Evolutionary conservation across 2,888 invertebrate species (phyloP).

Genomic region (Drepanosiphum platanoidis): DNA sequence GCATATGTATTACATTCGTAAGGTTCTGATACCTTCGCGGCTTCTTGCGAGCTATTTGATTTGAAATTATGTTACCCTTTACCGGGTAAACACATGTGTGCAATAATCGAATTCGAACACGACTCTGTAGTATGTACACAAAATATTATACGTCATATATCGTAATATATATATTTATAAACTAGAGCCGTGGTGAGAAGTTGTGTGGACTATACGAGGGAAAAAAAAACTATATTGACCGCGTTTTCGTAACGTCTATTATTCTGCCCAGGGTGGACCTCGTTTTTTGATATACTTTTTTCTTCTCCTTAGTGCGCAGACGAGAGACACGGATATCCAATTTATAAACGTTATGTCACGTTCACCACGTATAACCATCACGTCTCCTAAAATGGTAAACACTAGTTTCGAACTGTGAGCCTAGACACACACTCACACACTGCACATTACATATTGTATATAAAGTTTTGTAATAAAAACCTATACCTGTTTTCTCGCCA

Average conservation of each 20-base stretch:
- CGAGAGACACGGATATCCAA: slow-evolving; percentile 13
- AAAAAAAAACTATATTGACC: not conserved
- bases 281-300: not conserved
- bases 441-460: too few species aligned
- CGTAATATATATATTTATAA: too few species aligned
- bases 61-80: too few species aligned
- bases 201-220: not conserved
- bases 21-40: too few species aligned
- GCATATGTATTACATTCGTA: too few species aligned
- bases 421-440: slow-evolving; percentile 4
- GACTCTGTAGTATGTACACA: not conserved
- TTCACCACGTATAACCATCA: slow-evolving; percentile 44
- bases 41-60: too few species aligned
- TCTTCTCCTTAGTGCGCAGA: not conserved
- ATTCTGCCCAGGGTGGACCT: not conserved
- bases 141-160: not conserved
- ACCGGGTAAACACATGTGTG: too few species aligned
- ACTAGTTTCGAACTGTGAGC: slow-evolving; percentile 28
- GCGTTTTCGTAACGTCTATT: slow-evolving; percentile 20
- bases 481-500: slow-evolving; percentile 37
- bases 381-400: slow-evolving; percentile 52
- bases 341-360: slow-evolving; percentile 52
- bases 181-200: not conserved
- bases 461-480: slow-evolving; percentile 35
- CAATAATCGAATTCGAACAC: not conserved